Evolutionary conservation across 1,140 invertebrate species (phyloP), one percentile per base, ranked within the genome.

Genomic region (Metopolophium dirhodum): DNA sequence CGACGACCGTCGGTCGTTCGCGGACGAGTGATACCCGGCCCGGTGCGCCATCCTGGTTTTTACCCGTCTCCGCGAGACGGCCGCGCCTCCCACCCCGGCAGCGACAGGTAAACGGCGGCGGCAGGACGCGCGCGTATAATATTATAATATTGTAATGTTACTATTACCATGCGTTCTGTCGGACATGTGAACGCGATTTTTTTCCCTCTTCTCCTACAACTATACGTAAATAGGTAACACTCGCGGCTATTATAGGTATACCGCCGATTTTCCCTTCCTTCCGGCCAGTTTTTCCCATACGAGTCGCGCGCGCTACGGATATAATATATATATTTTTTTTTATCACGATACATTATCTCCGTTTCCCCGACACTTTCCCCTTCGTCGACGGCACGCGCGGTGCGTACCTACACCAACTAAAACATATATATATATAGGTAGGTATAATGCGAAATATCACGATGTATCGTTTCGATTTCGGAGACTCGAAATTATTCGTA

Each of bases 21-120:
- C 77, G 91, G 47, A 82, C 68, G 91, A 92, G 85, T 92, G 91
- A 92, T 92, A 92, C 30, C 77, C 91, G 91, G 30, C 41, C 23
- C 49, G 91, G 77, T 9, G 35, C 18, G 41, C 82, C 91, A 82
- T 92, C 77, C 68, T 85, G 35, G 77, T 92, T 92, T 92, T 92
- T 92, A 92, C 68, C 77, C 91, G 91, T 92, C 47, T 82, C 82
- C 68, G n/a, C n/a, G n/a, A 49, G 68, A 20, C 91, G 77, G 9
- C 77, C 77, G 47, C 91, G 18, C 37, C 87, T 54, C 77, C 47
- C 91, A 30, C 68, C 49, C 77, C 22, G 41, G 8, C 77, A 37
- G n/a, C 45, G n/a, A 77, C 68, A 51, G 57, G 61, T 91, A 49
- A 37, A 30, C 14, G 26, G 61, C 41, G 41, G 23, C 45, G 68